phyloP scores from a whole-genome alignment of 2,888 invertebrate genomes.

The Asteroscopus sphinx region DNA sequence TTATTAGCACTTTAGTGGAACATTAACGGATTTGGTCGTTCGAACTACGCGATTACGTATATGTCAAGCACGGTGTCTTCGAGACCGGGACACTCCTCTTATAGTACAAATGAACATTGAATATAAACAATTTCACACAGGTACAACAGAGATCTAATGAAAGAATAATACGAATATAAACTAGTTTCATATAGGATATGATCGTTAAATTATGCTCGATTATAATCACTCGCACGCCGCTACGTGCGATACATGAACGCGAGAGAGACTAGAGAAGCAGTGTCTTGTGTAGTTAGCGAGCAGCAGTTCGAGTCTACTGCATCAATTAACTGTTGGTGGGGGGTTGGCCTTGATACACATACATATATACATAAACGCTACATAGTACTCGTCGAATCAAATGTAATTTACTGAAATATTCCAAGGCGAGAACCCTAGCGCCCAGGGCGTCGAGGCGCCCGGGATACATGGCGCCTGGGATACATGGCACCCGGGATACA shows the following conservation, averaged over 20 bases:
- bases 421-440: slow-evolving; percentile 46
- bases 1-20: slow-evolving; percentile 75
- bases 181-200: slow-evolving; percentile 88
- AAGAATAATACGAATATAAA: slow-evolving; percentile 88
- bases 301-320: slow-evolving; percentile 87
- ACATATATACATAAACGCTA: slow-evolving; percentile 72
- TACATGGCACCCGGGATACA: too few relatives aligned
- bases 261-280: slow-evolving; percentile 88
- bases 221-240: slow-evolving; percentile 79
- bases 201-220: slow-evolving; percentile 87
- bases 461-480: too few relatives aligned
- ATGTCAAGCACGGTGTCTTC: slow-evolving; percentile 75
- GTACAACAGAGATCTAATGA: slow-evolving; percentile 90
- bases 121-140: slow-evolving; percentile 87
- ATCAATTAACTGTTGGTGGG: slow-evolving; percentile 88
- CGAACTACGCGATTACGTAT: slow-evolving; percentile 82
- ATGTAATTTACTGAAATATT: slow-evolving; percentile 72
- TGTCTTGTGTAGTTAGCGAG: slow-evolving; percentile 81
- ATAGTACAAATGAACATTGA: slow-evolving; percentile 84
- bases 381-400: slow-evolving; percentile 67
- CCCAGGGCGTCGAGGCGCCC: slow-evolving; percentile 30
- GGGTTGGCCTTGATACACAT: slow-evolving; percentile 78
- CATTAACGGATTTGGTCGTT: slow-evolving; percentile 80
- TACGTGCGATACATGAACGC: slow-evolving; percentile 80
- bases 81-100: slow-evolving; percentile 80